Evolutionary conservation across 1,140 invertebrate species (phyloP).

Genomic region (Drosophila sechellia): DNA sequence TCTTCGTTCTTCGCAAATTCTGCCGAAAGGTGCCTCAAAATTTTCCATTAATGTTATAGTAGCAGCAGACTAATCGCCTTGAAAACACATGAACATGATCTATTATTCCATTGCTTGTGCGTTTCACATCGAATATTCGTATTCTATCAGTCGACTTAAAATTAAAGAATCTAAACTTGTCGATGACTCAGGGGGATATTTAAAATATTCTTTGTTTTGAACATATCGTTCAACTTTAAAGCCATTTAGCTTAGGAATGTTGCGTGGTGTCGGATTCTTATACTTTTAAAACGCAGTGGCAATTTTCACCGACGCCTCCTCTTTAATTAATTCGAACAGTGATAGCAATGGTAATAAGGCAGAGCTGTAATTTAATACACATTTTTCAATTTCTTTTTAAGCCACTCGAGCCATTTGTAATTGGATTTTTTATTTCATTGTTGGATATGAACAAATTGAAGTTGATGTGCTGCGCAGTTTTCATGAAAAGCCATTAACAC

Average conservation of each 20-base stretch:
- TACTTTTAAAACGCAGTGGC: no score
- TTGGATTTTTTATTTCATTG: background rate
- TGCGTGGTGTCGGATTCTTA: background rate
- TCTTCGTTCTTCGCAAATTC: slow-evolving; percentile 10
- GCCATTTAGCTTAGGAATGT: background rate
- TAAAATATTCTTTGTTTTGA: slow-evolving; percentile 15
- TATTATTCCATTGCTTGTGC: slow-evolving; percentile 16
- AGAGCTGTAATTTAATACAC: background rate
- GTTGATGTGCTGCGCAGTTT: background rate
- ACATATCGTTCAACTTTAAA: slow-evolving; percentile 8
- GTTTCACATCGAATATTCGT: slow-evolving; percentile 5
- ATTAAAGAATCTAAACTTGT: slow-evolving; percentile 21
- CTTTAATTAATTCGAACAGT: no score
- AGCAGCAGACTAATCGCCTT: slow-evolving; percentile 10
- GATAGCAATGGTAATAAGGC: background rate
- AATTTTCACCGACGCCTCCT: no score
- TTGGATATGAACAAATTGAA: slow-evolving; percentile 3
- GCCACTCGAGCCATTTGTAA: background rate
- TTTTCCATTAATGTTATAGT: slow-evolving; percentile 27
- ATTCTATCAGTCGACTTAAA: slow-evolving; percentile 8
- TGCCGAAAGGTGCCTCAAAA: slow-evolving; percentile 17
- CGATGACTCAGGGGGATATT: slow-evolving; percentile 8
- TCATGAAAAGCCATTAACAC: slow-evolving; percentile 2
- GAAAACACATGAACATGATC: slow-evolving; percentile 25
- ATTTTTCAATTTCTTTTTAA: background rate